Conservation (phyloP, 2,113 vertebrate genomes). For the Lanius ludovicianus region DNA sequence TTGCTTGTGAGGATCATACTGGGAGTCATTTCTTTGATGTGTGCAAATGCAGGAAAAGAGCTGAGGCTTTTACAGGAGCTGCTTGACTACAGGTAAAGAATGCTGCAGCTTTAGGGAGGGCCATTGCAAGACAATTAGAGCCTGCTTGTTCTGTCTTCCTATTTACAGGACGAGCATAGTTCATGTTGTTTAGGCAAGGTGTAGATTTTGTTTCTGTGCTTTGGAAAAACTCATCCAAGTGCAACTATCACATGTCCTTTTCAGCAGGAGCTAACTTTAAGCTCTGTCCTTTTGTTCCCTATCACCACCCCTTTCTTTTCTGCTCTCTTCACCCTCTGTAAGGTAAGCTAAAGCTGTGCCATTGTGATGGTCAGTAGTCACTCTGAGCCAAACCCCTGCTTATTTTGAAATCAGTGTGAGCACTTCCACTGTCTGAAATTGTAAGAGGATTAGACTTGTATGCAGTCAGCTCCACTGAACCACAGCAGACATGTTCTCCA, state of each 20-base stretch:
- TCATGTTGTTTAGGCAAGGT: background rate
- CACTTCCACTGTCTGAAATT: background rate
- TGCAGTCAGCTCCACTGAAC: background rate
- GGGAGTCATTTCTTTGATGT: constrained; percentile 46
- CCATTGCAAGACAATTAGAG: background rate
- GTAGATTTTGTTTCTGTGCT: background rate
- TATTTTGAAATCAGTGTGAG: background rate
- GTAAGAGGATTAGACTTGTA: constrained; percentile 25
- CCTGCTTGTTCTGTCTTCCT: background rate
- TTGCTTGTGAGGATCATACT: background rate
- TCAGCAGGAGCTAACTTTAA: background rate
- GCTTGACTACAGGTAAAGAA: constrained; percentile 12
- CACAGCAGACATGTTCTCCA: background rate
- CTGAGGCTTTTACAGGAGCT: background rate
- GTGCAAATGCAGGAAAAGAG: background rate
- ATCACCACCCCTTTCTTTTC: background rate
- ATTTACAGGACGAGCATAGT: background rate
- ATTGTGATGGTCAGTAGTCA: background rate
- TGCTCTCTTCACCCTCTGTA: background rate
- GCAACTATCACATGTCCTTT: background rate
- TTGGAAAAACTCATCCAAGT: background rate
- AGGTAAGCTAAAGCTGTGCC: background rate
- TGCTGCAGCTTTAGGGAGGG: background rate
- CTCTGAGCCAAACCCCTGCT: background rate
- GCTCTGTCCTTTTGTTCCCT: background rate